Evolutionary conservation across 1,140 invertebrate species (phyloP).

Genomic region (Bradysia coprophila): DNA sequence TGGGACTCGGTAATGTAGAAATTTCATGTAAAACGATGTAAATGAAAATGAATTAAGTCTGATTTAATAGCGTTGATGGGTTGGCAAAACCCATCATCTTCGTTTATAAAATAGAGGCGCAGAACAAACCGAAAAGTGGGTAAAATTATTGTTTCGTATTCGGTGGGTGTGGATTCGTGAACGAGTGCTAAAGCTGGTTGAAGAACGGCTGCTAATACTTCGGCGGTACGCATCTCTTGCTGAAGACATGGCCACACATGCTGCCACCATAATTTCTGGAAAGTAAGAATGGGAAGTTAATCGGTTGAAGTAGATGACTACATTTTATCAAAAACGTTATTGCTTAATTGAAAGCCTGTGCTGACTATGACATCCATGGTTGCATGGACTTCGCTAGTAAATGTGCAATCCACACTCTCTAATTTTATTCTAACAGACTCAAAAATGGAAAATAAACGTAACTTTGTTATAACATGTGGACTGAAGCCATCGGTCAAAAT

Average conservation of each 20-base stretch:
- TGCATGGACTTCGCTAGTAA: background rate
- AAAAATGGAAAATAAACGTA: too few species aligned
- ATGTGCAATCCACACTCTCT: too few species aligned
- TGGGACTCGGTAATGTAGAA: too few species aligned
- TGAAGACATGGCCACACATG: slow-evolving; percentile 82
- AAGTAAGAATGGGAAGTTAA: background rate
- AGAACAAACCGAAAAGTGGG: slow-evolving; percentile 54
- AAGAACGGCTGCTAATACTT: slow-evolving; percentile 73
- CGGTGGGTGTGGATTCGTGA: slow-evolving; percentile 60
- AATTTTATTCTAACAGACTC: too few species aligned
- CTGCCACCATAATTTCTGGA: slow-evolving; percentile 88
- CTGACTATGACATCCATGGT: background rate
- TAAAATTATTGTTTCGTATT: slow-evolving; percentile 69
- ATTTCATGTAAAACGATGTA: too few species aligned
- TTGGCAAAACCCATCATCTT: too few species aligned
- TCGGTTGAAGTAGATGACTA: too few species aligned
- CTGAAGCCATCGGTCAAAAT: too few species aligned
- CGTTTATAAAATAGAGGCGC: background rate
- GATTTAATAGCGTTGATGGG: too few species aligned
- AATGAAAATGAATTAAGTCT: too few species aligned
- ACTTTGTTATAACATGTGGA: too few species aligned
- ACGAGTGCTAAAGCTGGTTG: slow-evolving; percentile 78
- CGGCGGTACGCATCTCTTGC: slow-evolving; percentile 64
- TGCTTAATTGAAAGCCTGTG: background rate
- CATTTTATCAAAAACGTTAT: too few species aligned